Conservation (phyloP, 2,797 vertebrate genomes). For the Microctenopoma steveboyesi region DNA sequence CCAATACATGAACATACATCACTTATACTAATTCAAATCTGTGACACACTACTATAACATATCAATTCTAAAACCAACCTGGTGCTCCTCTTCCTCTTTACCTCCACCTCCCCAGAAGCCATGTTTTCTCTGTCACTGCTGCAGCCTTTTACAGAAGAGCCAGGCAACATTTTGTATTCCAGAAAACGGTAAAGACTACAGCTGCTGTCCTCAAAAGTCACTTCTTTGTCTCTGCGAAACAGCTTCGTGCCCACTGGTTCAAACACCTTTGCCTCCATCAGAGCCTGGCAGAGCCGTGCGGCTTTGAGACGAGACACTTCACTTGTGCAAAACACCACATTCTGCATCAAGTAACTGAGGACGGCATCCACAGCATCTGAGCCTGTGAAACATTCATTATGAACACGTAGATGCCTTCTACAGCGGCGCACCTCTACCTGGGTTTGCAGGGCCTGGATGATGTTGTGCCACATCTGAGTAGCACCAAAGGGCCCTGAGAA, state of each 20-base stretch:
- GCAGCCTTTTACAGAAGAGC: conserved; percentile 46
- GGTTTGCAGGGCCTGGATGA: conserved; percentile 85
- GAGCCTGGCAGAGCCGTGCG: conserved; percentile 86
- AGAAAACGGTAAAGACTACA: conserved; percentile 88
- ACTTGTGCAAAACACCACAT: conserved; percentile 84
- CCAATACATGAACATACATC: too few relatives aligned
- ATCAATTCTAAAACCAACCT: conserved; percentile 70
- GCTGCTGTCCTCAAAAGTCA: conserved; percentile 86
- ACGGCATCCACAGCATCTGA: conserved; percentile 88
- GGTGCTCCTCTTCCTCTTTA: conserved; percentile 71
- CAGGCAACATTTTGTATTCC: conserved; percentile 61
- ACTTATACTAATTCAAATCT: background rate
- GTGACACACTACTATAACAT: background rate
- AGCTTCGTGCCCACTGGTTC: conserved; percentile 85
- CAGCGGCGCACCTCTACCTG: conserved; percentile 87
- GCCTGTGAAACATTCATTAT: conserved; percentile 85
- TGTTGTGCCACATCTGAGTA: conserved; percentile 88
- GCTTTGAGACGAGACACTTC: conserved; percentile 89
- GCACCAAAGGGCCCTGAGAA: conserved; percentile 85
- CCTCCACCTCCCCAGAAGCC: conserved; percentile 50
- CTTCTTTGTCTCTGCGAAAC: conserved; percentile 85
- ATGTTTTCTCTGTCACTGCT: conserved; percentile 65
- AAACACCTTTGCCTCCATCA: conserved; percentile 91
- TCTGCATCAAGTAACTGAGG: conserved; percentile 90
- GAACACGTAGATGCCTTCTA: conserved; percentile 80